Evolutionary conservation across 2,113 vertebrate species (phyloP).

Genomic region (Butorides virescens): DNA sequence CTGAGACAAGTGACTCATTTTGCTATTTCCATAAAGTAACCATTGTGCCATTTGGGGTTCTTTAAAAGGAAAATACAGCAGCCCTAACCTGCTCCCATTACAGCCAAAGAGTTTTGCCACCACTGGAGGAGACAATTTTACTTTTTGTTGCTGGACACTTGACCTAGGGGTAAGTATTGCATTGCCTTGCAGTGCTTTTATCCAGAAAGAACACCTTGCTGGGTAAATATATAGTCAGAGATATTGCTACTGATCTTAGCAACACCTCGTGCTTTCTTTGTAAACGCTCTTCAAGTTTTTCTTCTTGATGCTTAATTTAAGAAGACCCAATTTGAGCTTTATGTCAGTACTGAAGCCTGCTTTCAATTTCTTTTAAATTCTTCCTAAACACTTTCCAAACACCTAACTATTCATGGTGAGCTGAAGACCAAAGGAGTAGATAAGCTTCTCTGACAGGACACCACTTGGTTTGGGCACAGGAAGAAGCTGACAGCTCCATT

Average conservation of each 20-base stretch:
- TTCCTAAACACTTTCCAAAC: not conserved
- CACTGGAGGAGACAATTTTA: not conserved
- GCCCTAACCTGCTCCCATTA: not conserved
- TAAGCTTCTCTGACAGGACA: not conserved
- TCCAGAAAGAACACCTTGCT: not conserved
- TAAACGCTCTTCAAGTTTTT: not conserved
- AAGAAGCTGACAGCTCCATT: conserved; percentile 7
- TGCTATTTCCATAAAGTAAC: not conserved
- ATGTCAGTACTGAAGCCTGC: not conserved
- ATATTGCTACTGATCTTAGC: not conserved
- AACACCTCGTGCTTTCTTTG: not conserved
- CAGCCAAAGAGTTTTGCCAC: not conserved
- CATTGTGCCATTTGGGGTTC: not conserved
- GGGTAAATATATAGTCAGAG: not conserved
- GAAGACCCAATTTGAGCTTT: not conserved
- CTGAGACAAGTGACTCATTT: conserved; percentile 46
- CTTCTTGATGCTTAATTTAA: not conserved
- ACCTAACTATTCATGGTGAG: not conserved
- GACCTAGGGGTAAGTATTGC: not conserved
- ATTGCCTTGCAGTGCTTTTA: not conserved
- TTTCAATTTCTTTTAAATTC: not conserved
- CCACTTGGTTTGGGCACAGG: not conserved
- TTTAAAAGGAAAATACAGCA: not conserved
- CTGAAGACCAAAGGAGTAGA: not conserved
- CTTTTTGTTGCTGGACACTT: not conserved